Base-by-base conservation (phyloP, 1,140 invertebrate species). In the Holotrichia oblita region DNA sequence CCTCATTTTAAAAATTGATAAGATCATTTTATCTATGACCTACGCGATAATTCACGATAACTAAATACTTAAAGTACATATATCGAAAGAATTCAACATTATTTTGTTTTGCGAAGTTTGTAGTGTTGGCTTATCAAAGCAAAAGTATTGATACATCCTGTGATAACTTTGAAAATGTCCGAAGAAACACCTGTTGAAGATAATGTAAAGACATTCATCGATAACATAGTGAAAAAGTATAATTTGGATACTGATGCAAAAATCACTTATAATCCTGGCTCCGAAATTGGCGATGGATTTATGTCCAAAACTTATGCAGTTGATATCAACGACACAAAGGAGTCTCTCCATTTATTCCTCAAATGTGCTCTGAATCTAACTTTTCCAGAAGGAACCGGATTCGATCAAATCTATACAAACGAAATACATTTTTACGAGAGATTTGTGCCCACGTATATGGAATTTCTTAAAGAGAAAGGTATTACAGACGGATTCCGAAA, bases 271-370 rank as follows among this genome's bases (percentile, higher is more conserved):
- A 34, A 34, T 40, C 73, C 12, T 24, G 73, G 73, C 8, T 74
- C 73, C 3, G 40, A 74, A 74, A 44, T 41, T 9, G 73, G 73
- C 8, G 73, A 74, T 74, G 73, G 73, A 41, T 74, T 41, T n/a
- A 17, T 41, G 17, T 74, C 73, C 0, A 44, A 17, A 74, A 74
- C 73, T 12, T 74, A 74, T 9, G 40, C 73, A 0, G 17, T 74
- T 41, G 17, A 40, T 41, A 74, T 74, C 9, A 42, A 41, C n/a
- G 40, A 74, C 10, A 17, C 10, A 6, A 44, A 44, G 3, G 7
- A 74, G 10, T n/a, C 41, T 8, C 34, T 44, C 4, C 34, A 74
- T 40, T 8, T 74, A 40, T 74, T 74, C 41, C 8, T 76, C 22
- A 76, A 76, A 76, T 48, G 41, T 44, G 41, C 44, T 6, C 41